A percentile compares a stretch with the other conserved stretches of the same genome.
Conservation (phyloP, 2,113 vertebrate genomes). For the Casuarius casuarius region DNA sequence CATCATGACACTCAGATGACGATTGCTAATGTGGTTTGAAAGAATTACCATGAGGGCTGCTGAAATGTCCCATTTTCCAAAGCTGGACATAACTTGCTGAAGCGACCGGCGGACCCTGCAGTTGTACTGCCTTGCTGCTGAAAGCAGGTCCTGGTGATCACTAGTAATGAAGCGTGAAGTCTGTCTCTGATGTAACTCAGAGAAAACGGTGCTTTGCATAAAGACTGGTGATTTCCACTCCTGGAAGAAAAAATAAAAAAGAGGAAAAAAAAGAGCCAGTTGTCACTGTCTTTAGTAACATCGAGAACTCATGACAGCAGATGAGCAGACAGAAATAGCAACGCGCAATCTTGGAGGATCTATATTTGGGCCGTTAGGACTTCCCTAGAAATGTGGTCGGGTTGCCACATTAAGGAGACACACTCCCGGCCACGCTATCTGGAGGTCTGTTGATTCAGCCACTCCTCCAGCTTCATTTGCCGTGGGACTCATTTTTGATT, state of each 20-base stretch:
- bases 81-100: background rate
- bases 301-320: background rate
- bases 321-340: constrained; percentile 35
- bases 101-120: background rate
- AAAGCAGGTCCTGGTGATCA: background rate
- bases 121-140: background rate
- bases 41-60: background rate
- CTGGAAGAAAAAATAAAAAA: background rate
- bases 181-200: background rate
- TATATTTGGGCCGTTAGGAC: background rate
- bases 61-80: background rate
- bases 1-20: background rate
- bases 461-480: background rate
- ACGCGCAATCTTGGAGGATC: background rate
- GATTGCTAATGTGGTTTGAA: background rate
- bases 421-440: fast-evolving
- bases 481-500: background rate
- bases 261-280: background rate
- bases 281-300: background rate
- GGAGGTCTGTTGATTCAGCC: background rate
- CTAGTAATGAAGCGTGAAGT: no score
- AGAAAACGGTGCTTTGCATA: background rate
- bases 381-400: background rate
- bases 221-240: background rate
- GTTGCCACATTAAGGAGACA: background rate